Evolutionary conservation across 2,113 vertebrate genomes (phyloP).

Genomic region (Rhea americana): DNA sequence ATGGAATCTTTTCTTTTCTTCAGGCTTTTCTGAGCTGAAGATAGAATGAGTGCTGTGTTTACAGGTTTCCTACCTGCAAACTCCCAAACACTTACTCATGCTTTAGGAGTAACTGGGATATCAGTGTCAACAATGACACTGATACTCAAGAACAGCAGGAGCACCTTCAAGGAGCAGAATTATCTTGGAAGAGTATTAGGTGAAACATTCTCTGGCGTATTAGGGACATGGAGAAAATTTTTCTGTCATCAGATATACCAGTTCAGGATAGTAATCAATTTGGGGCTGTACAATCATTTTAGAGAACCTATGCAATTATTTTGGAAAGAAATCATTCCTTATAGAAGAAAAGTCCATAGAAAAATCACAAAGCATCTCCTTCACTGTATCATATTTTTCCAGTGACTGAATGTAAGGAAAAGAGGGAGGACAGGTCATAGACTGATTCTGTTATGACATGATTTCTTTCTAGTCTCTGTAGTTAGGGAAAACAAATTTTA

Average conservation of each 20-base stretch:
- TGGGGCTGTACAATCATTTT: not conserved
- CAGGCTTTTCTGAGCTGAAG: not conserved
- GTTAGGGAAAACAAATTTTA: not conserved
- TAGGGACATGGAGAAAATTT: not conserved
- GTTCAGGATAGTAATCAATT: not conserved
- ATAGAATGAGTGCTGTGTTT: rapidly evolving
- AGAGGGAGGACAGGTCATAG: not conserved
- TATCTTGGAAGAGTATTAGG: not conserved
- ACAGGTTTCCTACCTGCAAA: not conserved
- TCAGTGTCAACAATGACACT: rapidly evolving
- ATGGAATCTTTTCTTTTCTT: not conserved
- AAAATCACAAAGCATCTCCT: not conserved
- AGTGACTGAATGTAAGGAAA: not conserved
- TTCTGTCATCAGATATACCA: not conserved
- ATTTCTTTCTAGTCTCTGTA: not conserved
- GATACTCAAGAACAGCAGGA: not conserved
- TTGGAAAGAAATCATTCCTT: not conserved
- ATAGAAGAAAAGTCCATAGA: not conserved
- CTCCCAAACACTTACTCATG: not conserved
- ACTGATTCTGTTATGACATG: not conserved
- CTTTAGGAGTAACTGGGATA: not conserved
- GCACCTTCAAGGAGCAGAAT: not conserved
- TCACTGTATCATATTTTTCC: rapidly evolving
- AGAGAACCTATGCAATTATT: not conserved
- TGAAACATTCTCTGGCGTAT: not conserved